These are phyloP conservation scores for Malthinus flaveolus DNA, from an alignment of 2,888 invertebrate genomes.

Conservation along the genomic window DNA sequence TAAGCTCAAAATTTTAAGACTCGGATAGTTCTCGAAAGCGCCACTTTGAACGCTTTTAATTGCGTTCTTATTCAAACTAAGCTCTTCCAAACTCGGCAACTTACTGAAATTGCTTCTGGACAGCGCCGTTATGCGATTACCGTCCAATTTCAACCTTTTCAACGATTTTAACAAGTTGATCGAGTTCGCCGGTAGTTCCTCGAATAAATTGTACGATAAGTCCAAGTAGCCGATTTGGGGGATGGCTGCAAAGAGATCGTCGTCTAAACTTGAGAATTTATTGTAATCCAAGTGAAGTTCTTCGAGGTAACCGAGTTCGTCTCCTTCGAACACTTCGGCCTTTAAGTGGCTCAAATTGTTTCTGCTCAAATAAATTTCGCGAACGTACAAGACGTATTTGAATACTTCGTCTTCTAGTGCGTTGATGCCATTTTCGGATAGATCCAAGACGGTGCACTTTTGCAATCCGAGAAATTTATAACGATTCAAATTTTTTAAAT, in stretches of 20 bases:
- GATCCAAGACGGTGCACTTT: neutral
- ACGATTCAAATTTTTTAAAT: neutral
- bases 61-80: neutral
- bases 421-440: neutral
- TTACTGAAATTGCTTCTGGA: neutral
- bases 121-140: neutral
- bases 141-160: neutral
- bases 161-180: neutral
- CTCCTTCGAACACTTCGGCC: no score
- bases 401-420: neutral
- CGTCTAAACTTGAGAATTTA: no score
- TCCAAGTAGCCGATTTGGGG: no score
- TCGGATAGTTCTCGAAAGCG: neutral
- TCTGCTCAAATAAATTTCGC: no score
- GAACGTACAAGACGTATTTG: no score
- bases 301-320: no score
- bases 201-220: no score
- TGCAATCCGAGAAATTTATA: neutral
- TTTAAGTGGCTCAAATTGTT: no score
- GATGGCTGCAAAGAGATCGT: no score
- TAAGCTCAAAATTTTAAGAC: no score
- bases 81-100: neutral
- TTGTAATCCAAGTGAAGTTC: no score
- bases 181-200: no score
- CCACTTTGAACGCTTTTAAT: neutral